These are phyloP conservation scores for Trachymyrmex septentrionalis DNA, from an alignment of 1,140 invertebrate genomes.

Conservation along the genomic window DNA sequence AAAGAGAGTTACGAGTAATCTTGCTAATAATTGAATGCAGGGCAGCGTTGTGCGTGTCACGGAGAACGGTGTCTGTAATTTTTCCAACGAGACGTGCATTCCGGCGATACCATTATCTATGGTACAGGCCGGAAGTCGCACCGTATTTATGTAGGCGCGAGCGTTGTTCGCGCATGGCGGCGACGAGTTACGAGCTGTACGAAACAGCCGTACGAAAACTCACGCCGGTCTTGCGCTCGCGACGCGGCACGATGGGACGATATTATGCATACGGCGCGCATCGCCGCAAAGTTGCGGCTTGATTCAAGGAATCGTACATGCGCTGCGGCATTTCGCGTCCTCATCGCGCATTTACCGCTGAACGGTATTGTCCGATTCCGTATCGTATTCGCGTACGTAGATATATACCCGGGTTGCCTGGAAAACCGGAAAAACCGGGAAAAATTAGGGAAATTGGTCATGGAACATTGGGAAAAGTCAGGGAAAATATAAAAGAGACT, in stretches of 20 bases:
- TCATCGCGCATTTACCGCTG: not conserved
- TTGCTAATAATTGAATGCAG: constrained; percentile 33
- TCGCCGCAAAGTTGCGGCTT: constrained; percentile 34
- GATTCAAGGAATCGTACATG: constrained; percentile 40
- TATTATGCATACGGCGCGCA: constrained; percentile 12
- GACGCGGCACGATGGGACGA: not conserved
- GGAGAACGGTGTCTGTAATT: constrained; percentile 55
- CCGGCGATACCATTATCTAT: constrained; percentile 75
- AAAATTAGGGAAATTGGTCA: too few species aligned
- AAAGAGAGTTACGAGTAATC: constrained; percentile 30
- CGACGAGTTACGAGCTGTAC: not conserved
- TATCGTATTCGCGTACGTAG: not conserved
- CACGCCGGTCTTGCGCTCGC: not conserved
- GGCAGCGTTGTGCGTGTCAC: constrained; percentile 21
- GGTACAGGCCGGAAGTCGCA: constrained; percentile 72
- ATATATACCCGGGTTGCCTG: not conserved
- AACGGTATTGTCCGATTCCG: not conserved
- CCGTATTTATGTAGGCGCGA: constrained; percentile 61
- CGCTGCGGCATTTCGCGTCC: not conserved
- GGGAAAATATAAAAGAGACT: too few species aligned
- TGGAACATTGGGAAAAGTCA: too few species aligned
- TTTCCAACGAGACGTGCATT: constrained; percentile 65
- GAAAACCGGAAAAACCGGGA: too few species aligned
- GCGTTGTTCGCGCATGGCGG: constrained; percentile 31
- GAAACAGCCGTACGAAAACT: constrained; percentile 29